Evolutionary conservation across 2,113 vertebrate species (phyloP), one percentile per base, ranked within the genome.

Genomic region (Motacilla alba): DNA sequence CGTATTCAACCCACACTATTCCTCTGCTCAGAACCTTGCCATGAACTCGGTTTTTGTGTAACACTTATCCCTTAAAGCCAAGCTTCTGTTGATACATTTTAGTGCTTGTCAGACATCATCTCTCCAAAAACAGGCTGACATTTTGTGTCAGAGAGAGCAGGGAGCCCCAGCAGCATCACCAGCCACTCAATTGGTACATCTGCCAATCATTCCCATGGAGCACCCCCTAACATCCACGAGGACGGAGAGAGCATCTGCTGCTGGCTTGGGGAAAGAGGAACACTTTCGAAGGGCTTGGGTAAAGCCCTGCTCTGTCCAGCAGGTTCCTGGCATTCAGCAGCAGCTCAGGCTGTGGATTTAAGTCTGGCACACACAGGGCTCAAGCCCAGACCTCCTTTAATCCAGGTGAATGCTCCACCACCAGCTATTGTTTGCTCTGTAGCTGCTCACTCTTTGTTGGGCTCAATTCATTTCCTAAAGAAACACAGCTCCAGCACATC

Each of bases 1-100:
- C 1, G 0, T 23, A 18, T 33, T 66, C n/a, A 21, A 53, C 11
- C 13, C 26, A 69, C 4, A 0, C 44, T 33, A 2, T 11, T 68
- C 37, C 64, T 46, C 79, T 17, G 19, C 39, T 86, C 26, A 10
- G 28, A 69, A 49, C 33, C 90, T 49, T 46, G 64, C 26, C 23
- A 3, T 1, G 7, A 83, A 19, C 68, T 21, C 11, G 2, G 33
- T 56, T 76, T 35, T 26, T 22, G 15, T 59, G 35, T 68, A 67
- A 79, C 30, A 15, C 7, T 81, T 46, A 16, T 6, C 27, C 21
- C 10, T 43, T 8, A 20, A 39, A 90, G 37, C 49, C 39, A 50
- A 43, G 26, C 20, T 47, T 85, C 62, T 56, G 35, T 33, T 56
- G 24, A 49, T 41, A 21, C 9, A 35, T 66, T 90, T 74, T 7